Base-by-base conservation (phyloP, 1,140 invertebrate genomes). In the Vanessa tameamea region DNA sequence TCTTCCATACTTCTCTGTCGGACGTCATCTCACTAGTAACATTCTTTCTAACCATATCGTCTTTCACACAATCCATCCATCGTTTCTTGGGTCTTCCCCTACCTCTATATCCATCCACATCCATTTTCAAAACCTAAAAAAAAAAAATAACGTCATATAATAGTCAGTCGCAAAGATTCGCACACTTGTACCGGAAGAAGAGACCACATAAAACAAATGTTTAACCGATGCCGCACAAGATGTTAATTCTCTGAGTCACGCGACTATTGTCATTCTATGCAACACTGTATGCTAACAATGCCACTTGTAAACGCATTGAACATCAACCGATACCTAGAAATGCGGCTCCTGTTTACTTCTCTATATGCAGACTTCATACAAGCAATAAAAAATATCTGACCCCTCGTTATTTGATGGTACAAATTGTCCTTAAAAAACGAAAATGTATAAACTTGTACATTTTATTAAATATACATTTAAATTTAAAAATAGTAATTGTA, bases 251-350 rank as follows among this genome's bases (percentile, higher is more conserved):
- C 43, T 74, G 72, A 74, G 16, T 74, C 72, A 74, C 61, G 15
- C 51, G 13, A 47, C 59, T 13, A 74, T 74, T 74, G 72, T 74
- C 57, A 69, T 74, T 74, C 72, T 59, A 74, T 74, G 66, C 72
- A 69, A 64, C 72, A 74, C 37, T 65, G 47, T 66, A 53, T 47
- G 57, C 55, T 53, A 69, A 74, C 72, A 74, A 74, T 69, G 72
- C 72, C 65, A 73, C 71, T 73, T 67, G 71, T 67, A 55, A 48
- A 69, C 68, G 57, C 68, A 61, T 48, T 31, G 68, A 69, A 47
- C 55, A 63, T 69, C 16, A 3, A 53, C 5, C 57, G 55, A 43
- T 74, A 74, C 72, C n/a, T 69, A 64, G 72, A 74, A 74, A 67
- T 63, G 64, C 23, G 64, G 13, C 26, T 72, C 63, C 72, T 68